Evolutionary conservation across 2,888 invertebrate species (phyloP).

Genomic region (Zaprionus bogoriensis): DNA sequence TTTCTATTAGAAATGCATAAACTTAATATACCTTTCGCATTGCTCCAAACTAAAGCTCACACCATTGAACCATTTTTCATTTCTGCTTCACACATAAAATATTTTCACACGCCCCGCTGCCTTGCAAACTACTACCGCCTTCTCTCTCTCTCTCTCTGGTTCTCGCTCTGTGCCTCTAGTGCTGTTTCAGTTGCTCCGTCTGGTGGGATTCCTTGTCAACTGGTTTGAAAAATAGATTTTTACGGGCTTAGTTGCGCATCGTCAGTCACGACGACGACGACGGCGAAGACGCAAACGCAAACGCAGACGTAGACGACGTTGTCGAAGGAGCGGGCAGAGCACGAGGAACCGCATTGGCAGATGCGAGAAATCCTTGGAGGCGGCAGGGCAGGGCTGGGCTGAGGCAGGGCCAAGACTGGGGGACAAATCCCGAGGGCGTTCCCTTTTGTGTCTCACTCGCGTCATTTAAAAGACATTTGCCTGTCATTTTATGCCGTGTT

Average conservation of each 20-base stretch:
- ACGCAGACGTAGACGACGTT: neutral
- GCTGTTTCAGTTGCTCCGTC: no score
- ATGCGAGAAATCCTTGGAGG: neutral
- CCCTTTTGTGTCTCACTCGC: constrained; percentile 77
- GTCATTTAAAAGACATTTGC: constrained; percentile 81
- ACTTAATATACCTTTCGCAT: constrained; percentile 37
- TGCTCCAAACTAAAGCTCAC: constrained; percentile 15
- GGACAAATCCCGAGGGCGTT: constrained; percentile 72
- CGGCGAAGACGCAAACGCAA: neutral
- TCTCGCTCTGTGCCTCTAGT: no score
- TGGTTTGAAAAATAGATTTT: constrained; percentile 78
- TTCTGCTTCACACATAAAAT: constrained; percentile 48
- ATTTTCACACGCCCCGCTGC: constrained; percentile 37
- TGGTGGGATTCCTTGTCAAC: constrained; percentile 65
- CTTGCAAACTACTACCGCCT: constrained; percentile 29
- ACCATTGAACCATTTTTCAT: constrained; percentile 50
- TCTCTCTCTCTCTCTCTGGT: neutral
- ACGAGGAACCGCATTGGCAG: constrained; percentile 24
- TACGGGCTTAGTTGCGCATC: constrained; percentile 75
- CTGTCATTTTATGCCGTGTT: constrained; percentile 80
- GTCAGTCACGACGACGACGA: constrained; percentile 62
- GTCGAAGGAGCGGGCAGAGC: neutral
- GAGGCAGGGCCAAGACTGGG: neutral
- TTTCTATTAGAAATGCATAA: constrained; percentile 36
- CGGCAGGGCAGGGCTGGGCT: neutral